Evolutionary conservation across 2,797 vertebrate genomes (phyloP), one percentile per base, ranked within the genome.

Genomic region (Rhinogobio ventralis): DNA sequence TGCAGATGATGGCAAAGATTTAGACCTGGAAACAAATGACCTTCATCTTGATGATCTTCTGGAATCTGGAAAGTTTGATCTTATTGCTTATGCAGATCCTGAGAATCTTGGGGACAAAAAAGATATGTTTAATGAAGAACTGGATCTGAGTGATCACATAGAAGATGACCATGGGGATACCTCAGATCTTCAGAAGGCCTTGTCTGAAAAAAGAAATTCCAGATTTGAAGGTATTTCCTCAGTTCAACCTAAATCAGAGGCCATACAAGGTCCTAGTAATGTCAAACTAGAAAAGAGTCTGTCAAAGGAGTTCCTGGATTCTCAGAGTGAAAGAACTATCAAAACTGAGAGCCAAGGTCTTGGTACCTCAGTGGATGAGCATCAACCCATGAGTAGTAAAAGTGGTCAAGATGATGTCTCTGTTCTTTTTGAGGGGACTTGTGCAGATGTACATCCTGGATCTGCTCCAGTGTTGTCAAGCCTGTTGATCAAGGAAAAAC

Each of bases 41-140:
- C 96, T 98, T 83, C 98, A 99, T 78, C 95, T 99, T 3, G 98
- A 99, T 53, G 97, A 99, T 93, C 97, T 99, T 86, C 90, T 99
- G 49, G 92, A 95, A 88, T 97, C 97, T 0, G 98, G 97, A 28
- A 97, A 99, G 85, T 99, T 99, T 84, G 98, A 99, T 91, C 95
- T 99, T 33, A 97, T 99, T 53, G 98, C 98, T 0, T 99, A 99
- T 64, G 96, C 98, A 1, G 98, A 99, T 90, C 98, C 98, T 0
- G 98, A 98, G 84, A 97, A 99, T 86, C 91, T 98, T 17, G 97
- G 96, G 33, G 98, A 99, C 93, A 99, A 98, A 92, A 99, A 98
- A 87, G 96, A 97, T 90, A 96, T 99, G 96, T 99, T 99, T 88
- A 98, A 96, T 7, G 98, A 98, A 89, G 98, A 99, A 57, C 92